Conservation (phyloP, 2,888 invertebrate species). For the Cantharis nigra region DNA sequence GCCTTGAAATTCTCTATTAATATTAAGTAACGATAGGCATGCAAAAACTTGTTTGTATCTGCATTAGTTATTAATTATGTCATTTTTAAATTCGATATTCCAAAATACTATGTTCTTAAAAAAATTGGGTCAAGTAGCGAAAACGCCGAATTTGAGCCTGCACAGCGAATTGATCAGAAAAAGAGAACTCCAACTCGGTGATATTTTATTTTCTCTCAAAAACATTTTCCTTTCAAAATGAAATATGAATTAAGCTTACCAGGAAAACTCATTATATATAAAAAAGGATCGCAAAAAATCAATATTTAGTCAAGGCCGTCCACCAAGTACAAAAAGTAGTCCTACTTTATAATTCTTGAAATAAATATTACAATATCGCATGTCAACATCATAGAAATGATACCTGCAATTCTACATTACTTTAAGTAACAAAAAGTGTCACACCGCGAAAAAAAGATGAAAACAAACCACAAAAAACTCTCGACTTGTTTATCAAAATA, state of each 20-base stretch:
- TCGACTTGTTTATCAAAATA: background rate
- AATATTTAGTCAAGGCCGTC: background rate
- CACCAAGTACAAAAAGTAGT: slow-evolving; percentile 1
- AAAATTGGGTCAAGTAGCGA: background rate
- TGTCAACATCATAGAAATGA: background rate
- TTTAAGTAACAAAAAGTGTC: background rate
- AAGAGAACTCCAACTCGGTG: background rate
- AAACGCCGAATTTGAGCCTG: background rate
- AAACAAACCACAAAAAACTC: background rate
- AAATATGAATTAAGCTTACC: background rate
- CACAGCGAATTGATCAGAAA: background rate
- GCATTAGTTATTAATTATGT: background rate
- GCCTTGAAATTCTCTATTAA: background rate
- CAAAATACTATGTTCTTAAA: background rate
- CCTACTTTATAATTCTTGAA: background rate
- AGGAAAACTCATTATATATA: background rate
- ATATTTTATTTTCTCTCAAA: background rate
- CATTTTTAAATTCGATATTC: background rate
- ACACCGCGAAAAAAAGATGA: background rate
- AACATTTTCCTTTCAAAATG: background rate
- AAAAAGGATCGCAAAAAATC: background rate
- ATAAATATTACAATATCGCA: slow-evolving; percentile 3
- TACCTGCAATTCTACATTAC: background rate
- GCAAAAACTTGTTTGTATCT: background rate
- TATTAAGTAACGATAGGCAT: background rate